phyloP scores from a whole-genome alignment of 2,888 invertebrate species.

The Octonoba sinensis region DNA sequence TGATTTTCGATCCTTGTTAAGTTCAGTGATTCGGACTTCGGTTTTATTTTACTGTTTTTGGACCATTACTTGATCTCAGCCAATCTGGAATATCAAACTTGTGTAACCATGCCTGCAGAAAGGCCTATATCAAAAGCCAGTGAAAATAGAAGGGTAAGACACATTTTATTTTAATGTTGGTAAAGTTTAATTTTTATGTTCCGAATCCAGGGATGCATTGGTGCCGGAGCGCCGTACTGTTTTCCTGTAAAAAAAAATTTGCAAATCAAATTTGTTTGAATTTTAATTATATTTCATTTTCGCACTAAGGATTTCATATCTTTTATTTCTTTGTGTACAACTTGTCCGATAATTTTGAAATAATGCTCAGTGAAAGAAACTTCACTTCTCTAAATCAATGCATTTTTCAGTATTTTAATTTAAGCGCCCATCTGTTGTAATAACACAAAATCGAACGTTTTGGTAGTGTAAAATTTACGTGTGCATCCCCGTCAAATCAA shows the following conservation, averaged over 20 bases:
- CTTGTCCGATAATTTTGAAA: too few species aligned
- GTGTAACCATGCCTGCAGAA: conserved; percentile 61
- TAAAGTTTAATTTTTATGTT: background rate
- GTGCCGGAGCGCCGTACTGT: background rate
- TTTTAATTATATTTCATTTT: too few species aligned
- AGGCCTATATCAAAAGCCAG: conserved; percentile 61
- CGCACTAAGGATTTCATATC: too few species aligned
- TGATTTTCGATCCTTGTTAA: too few species aligned
- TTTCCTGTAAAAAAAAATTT: background rate
- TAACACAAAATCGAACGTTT: too few species aligned
- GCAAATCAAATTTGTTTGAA: too few species aligned
- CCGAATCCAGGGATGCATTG: background rate
- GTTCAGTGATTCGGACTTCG: conserved; percentile 1
- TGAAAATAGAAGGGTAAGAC: conserved; percentile 61
- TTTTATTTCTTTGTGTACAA: background rate
- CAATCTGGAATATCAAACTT: conserved; percentile 60
- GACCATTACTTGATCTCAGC: background rate
- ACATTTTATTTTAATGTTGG: background rate
- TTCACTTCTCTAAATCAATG: too few species aligned
- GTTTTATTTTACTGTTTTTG: background rate
- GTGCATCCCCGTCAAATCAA: too few species aligned
- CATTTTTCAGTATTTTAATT: too few species aligned
- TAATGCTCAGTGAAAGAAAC: too few species aligned
- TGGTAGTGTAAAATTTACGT: too few species aligned
- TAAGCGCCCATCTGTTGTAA: too few species aligned